These are phyloP conservation scores for Morpho helenor DNA, from an alignment of 2,888 invertebrate genomes.

Conservation along the genomic window DNA sequence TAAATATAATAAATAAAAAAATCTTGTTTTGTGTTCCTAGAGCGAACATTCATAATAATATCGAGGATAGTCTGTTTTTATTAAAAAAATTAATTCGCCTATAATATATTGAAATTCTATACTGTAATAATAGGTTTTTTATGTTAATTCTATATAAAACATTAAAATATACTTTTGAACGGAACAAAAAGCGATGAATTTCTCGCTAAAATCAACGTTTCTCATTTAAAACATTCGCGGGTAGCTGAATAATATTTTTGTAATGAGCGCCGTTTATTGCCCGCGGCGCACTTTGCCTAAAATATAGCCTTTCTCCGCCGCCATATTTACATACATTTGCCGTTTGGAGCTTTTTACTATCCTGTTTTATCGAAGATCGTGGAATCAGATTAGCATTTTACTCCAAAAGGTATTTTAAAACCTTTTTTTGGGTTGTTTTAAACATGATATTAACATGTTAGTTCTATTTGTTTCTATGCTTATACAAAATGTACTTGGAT, in stretches of 20 bases:
- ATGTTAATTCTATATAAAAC: conserved; percentile 8
- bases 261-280: conserved; percentile 37
- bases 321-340: conserved; percentile 35
- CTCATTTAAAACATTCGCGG: conserved; percentile 33
- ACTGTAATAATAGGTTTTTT: conserved; percentile 5
- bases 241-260: conserved; percentile 38
- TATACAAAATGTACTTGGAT: too few species aligned
- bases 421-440: conserved; percentile 9
- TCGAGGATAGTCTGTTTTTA: too few species aligned
- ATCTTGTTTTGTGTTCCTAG: too few species aligned
- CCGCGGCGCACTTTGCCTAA: conserved; percentile 32
- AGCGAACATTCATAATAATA: too few species aligned
- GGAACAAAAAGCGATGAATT: conserved; percentile 16
- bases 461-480: too few species aligned
- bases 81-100: too few species aligned
- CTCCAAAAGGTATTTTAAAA: conserved; percentile 14
- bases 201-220: conserved; percentile 28
- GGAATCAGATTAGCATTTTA: conserved; percentile 33
- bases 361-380: conserved; percentile 35
- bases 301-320: conserved; percentile 31
- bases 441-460: conserved; percentile 3
- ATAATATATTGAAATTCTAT: background rate
- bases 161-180: conserved; percentile 13
- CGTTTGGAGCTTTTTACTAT: conserved; percentile 33
- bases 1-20: too few species aligned